Evolutionary conservation across 2,113 vertebrate genomes (phyloP).

Genomic region (Daboia siamensis): DNA sequence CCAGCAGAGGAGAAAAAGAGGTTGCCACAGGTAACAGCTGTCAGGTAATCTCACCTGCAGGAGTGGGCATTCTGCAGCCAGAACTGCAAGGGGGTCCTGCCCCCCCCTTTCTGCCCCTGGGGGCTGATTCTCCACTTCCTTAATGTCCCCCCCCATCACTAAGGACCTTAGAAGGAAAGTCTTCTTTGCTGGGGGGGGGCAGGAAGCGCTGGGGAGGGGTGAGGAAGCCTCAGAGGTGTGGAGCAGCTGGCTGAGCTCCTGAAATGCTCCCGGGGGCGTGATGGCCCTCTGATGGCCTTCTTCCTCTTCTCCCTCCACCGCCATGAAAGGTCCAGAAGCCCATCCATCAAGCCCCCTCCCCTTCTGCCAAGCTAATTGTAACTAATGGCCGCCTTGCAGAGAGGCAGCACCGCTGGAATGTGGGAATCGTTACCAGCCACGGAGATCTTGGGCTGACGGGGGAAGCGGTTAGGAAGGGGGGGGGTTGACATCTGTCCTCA

Average conservation of each 20-base stretch:
- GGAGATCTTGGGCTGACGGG: conserved; percentile 48
- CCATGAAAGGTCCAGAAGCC: background rate
- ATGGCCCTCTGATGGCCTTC: background rate
- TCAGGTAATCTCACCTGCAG: background rate
- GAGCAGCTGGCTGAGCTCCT: background rate
- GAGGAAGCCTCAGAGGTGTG: background rate
- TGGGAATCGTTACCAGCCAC: conserved; percentile 55
- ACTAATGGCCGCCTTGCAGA: background rate
- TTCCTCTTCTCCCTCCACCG: background rate
- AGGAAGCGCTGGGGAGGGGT: background rate
- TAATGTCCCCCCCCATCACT: background rate
- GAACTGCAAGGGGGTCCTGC: background rate
- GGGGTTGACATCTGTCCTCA: background rate
- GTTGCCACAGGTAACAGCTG: background rate
- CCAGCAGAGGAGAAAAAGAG: background rate
- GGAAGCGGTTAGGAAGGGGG: conserved; percentile 42
- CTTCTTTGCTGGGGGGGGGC: background rate
- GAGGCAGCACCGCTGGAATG: conserved; percentile 8
- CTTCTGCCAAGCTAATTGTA: conserved; percentile 3
- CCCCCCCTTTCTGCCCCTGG: background rate
- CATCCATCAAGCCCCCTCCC: background rate
- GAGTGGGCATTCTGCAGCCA: background rate
- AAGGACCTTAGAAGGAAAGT: background rate
- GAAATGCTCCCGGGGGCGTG: background rate
- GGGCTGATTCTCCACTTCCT: background rate